phyloP scores from a whole-genome alignment of 2,113 vertebrate genomes.

The Bungarus multicinctus region DNA sequence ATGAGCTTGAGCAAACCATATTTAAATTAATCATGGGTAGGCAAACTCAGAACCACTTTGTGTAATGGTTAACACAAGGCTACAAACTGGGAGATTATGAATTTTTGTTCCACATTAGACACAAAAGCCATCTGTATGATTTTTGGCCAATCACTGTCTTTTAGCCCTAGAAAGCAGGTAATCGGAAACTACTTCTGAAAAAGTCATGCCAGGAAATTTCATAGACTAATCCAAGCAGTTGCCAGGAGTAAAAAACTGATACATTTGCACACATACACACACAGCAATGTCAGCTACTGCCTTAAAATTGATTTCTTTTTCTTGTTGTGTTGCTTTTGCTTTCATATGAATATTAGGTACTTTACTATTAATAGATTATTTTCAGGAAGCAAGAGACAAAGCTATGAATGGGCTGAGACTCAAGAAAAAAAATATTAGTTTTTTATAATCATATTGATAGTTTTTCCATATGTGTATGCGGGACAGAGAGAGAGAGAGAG shows the following conservation, averaged over 20 bases:
- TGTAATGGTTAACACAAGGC: not conserved
- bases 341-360: not conserved
- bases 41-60: not conserved
- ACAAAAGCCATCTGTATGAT: not conserved
- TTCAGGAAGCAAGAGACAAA: not conserved
- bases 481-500: not conserved
- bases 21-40: not conserved
- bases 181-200: not conserved
- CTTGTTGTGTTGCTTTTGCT: not conserved
- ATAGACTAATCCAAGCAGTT: not conserved
- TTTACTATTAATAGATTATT: not conserved
- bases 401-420: not conserved
- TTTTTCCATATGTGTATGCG: not conserved
- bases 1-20: not conserved
- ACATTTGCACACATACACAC: not conserved
- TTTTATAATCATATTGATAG: not conserved
- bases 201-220: not conserved
- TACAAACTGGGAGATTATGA: not conserved
- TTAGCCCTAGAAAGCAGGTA: not conserved
- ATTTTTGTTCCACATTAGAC: not conserved
- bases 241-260: not conserved
- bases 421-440: not conserved
- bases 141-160: not conserved
- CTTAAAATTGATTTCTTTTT: not conserved
- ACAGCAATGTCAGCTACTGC: not conserved